Evolutionary conservation across 1,140 invertebrate genomes (phyloP), one percentile per base, ranked within the genome.

Genomic region (Uloborus diversus): DNA sequence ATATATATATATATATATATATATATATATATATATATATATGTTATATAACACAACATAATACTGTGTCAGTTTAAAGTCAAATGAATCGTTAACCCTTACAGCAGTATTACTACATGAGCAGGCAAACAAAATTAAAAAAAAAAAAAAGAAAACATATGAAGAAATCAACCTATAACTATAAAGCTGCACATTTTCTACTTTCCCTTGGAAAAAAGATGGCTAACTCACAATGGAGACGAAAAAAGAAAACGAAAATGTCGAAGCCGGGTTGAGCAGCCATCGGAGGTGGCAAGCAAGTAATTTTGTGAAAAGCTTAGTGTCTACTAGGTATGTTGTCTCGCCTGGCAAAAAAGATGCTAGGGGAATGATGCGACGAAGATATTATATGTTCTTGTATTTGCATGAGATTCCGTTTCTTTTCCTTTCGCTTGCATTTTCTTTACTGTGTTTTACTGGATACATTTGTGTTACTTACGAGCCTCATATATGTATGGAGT

Each of bases 271-370:
- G 33, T 23, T 65, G 32, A 37, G 37, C 61, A 51, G 42, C 32
- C 27, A 56, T 57, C 30, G 32, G 49, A 70, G 32, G 68, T 57
- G 68, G 68, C 53, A 70, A 70, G 53, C 51, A 70, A 70, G 68
- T 70, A 70, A 70, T 70, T 70, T 70, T 70, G 68, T 70, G 51
- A 70, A 70, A 70, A 53, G 53, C 68, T 70, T 56, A 70, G 51
- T 37, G 30, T 11, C 49, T n/a, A 33, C 68, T 35, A 70, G 53
- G 68, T 70, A 53, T 35, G 49, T 57, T n/a, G 51, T 70, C 68
- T 70, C 68, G 51, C n/a, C 30, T 28, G 68, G 51, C 49, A 32
- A 68, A 68, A 30, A 57, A 17, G 37, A 42, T 13, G 68, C 68
- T 70, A 57, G 37, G 25, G 53, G 30, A 53, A 70, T 70, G 68